phyloP scores from a whole-genome alignment of 2,797 vertebrate species.

The Hippoglossus hippoglossus region DNA sequence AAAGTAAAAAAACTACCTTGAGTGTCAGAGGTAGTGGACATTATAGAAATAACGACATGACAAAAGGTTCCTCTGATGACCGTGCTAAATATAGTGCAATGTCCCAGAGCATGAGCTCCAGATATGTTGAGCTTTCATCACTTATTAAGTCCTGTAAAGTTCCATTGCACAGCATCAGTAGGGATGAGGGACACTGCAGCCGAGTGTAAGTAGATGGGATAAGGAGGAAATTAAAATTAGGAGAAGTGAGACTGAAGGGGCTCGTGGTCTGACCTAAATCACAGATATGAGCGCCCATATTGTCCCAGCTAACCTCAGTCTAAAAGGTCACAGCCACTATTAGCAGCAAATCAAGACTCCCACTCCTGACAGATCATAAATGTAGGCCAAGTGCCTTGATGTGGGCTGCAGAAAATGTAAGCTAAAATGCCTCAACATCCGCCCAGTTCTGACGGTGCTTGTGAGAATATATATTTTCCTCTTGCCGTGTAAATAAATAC shows the following conservation, averaged over 20 bases:
- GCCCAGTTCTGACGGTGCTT: not conserved
- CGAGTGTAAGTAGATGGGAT: conserved; percentile 8
- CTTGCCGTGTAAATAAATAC: conserved; percentile 7
- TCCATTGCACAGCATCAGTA: conserved; percentile 7
- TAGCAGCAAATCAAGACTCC: conserved; percentile 18
- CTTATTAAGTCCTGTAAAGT: conserved; percentile 38
- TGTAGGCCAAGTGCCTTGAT: conserved; percentile 7
- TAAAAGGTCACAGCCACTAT: conserved; percentile 12
- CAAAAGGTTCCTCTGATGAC: too few relatives aligned
- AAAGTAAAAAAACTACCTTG: conserved; percentile 3
- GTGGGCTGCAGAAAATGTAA: not conserved
- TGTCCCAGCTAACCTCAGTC: conserved; percentile 10
- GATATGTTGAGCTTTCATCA: conserved; percentile 27
- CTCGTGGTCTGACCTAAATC: conserved; percentile 1
- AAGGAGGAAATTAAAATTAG: conserved; percentile 26
- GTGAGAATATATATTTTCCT: not conserved
- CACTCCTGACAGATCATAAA: not conserved
- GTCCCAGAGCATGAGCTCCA: too few relatives aligned
- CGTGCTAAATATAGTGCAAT: too few relatives aligned
- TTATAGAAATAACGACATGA: too few relatives aligned
- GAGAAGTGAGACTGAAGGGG: conserved; percentile 14
- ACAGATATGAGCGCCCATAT: conserved; percentile 9
- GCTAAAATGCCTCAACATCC: conserved; percentile 12
- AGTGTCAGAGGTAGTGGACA: not conserved
- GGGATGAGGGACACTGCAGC: conserved; percentile 13